Base-by-base conservation (phyloP, 2,113 vertebrate species). In the Anhinga anhinga region DNA sequence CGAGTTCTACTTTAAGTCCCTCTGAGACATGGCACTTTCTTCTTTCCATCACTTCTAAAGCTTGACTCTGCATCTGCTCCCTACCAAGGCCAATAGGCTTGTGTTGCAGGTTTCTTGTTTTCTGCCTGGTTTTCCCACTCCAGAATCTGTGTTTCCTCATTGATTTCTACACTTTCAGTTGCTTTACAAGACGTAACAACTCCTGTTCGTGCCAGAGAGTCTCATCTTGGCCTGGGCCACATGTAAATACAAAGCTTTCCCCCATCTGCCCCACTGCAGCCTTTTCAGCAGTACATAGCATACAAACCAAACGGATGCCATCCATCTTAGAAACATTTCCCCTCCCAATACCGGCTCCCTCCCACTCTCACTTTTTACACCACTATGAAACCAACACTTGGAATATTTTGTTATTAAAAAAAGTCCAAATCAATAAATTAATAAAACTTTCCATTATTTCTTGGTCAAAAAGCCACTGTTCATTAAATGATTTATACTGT, bases 401-500 rank as follows among this genome's bases (percentile, higher is more conserved):
- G 44, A 42, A 17, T 38, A 3, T 34, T 25, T 55, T 61, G 15
- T 14, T 47, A 20, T 26, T 13, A 42, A 42, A 13, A 13, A 27
- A 26, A 9, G 19, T 29, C 4, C 4, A 5, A 58, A 76, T 72
- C 2, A 21, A n/a, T 10, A 55, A 9, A 29, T 22, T 15, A 29
- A n/a, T 10, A n/a, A 80, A n/a, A 15, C 4, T 50, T 83, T 45
- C 13, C 13, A 1, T 15, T 36, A 9, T 11, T 72, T 7, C 34
- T 59, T 2, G 0, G 8, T 58, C 32, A 61, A 59, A 50, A 66
- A 44, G 8, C 4, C 40, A 20, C 32, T 34, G 15, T 8, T 29
- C 2, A 4, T 47, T 17, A 38, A 3, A 10, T 2, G 0, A 10
- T n/a, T 67, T 30, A 5, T 23, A 10, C 13, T 40, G 32, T 15